Base-by-base conservation (phyloP, 2,888 invertebrate genomes). In the Cepaea hortensis region DNA sequence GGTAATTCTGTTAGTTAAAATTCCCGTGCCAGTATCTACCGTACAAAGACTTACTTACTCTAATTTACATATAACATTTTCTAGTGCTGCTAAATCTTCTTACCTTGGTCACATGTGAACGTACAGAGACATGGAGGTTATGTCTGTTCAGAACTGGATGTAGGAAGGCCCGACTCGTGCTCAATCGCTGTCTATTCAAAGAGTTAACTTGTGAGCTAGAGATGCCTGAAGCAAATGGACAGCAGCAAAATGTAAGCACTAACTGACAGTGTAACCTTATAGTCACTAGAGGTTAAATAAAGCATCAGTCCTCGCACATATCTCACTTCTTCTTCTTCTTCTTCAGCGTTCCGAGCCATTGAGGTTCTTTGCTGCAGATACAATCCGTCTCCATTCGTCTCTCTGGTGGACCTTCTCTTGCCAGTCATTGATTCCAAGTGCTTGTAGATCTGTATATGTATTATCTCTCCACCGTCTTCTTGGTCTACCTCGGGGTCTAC, bases 161-260 rank as follows among this genome's bases (percentile, higher is more conserved):
- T 1, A 94, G 89, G 85, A 91, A 94, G 13, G 93, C 92, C 81
- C 91, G 91, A 13, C 92, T 90, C 3, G 93, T 92, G 55, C 93
- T 92, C 85, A 91, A 91, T 15, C 94, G 89, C 20, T 91, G 89
- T 4, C 94, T 93, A 62, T 91, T 90, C 3, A 89, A 88, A 2
- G 91, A 90, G 0, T 92, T 93, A 4, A 55, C 15, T 55, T 83
- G 83, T 70, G 62, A 62, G 61, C 73, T n/a, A 73, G 15, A 83
- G 35, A 83, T 73, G 7, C 83, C 83, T 83, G 83, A n/a, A 61
- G 46, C 11, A 76, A 50, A 76, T 20, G 4, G 18, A 50, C 15
- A 18, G 20, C 5, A 46, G 23, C n/a, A 13, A 23, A 3, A 23
- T 7, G 11, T 46, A 13, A 35, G 15, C 9, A 6, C 15, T 15